Evolutionary conservation across 2,797 vertebrate genomes (phyloP).

Genomic region (Naso thynnoides): DNA sequence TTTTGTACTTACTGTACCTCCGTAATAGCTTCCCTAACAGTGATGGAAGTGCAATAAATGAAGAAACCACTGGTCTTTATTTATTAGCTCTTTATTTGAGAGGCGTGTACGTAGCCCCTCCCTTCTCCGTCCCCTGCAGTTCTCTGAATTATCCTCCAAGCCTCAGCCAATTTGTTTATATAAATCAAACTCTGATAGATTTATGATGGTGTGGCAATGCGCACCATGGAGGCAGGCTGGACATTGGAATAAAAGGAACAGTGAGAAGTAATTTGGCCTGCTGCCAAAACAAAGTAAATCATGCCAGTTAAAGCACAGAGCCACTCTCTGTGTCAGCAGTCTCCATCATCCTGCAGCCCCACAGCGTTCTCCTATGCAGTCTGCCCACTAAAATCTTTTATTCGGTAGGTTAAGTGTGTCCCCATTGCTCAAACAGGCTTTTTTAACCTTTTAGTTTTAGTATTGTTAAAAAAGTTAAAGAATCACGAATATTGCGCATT

Average conservation of each 20-base stretch:
- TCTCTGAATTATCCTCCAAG: slow-evolving; percentile 60
- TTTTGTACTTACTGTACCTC: slow-evolving; percentile 36
- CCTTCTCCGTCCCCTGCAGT: slow-evolving; percentile 43
- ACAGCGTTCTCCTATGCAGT: slow-evolving; percentile 15
- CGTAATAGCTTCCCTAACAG: slow-evolving; percentile 61
- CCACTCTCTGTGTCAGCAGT: slow-evolving; percentile 54
- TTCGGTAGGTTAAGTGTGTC: slow-evolving; percentile 14
- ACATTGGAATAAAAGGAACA: slow-evolving; percentile 54
- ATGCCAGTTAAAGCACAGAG: slow-evolving; percentile 41
- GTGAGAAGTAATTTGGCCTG: slow-evolving; percentile 69
- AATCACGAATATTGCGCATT: slow-evolving; percentile 4
- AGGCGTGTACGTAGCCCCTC: slow-evolving; percentile 32
- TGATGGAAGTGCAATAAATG: slow-evolving; percentile 62
- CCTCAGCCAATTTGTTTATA: slow-evolving; percentile 72
- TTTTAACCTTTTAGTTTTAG: slow-evolving; percentile 26
- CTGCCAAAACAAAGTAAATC: slow-evolving; percentile 70
- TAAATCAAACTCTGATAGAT: slow-evolving; percentile 69
- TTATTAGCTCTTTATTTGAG: slow-evolving; percentile 57
- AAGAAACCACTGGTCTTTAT: slow-evolving; percentile 58
- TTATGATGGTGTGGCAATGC: slow-evolving; percentile 60
- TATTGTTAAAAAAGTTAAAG: slow-evolving; percentile 18
- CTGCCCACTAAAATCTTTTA: slow-evolving; percentile 24
- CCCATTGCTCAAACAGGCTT: not conserved
- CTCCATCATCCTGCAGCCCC: slow-evolving; percentile 36
- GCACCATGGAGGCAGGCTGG: slow-evolving; percentile 37